Base-by-base conservation (phyloP, 2,113 vertebrate genomes). In the Trematomus loennbergii region DNA sequence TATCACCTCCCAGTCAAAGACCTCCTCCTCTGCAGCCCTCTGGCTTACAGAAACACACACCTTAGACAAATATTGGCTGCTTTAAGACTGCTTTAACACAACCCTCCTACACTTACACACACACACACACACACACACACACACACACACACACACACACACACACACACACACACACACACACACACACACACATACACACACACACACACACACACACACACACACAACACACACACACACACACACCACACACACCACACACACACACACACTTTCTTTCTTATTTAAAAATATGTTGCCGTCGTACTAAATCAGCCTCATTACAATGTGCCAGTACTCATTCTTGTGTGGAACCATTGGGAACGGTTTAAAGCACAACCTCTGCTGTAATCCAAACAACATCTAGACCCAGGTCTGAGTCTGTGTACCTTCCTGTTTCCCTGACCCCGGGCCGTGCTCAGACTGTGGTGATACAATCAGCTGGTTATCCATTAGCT, bases 401-500 rank as follows among this genome's bases (percentile, higher is more conserved):
- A 79, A 69, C 77, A 85, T 88, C 89, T 79, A 40, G 52, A 82
- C 66, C 76, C 67, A 55, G 68, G 86, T 83, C 73, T 79, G 57
- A 87, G 86, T 87, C 58, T 86, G 88, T 89, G 84, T 92, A 79
- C 89, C 84, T 84, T 91, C 80, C 92, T 86, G 80, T 82, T 73
- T 90, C 76, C 66, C 76, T 91, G 92, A 95, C 85, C 92, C 83
- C 91, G 54, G 81, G 86, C 75, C 66, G 67, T 93, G 91, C 88
- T 90, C 61, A 53, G 85, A 66, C 87, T 91, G 78, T 49, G 15
- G 78, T 84, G 88, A 92, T 92, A 93, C 79, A 93, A 94, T 89
- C 94, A 90, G 87, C 82, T 90, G 87, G 94, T 95, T 95, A 95
- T 94, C 93, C 91, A 95, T 96, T 94, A 96, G 88, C 94, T 89